These are phyloP conservation scores for Aldrovandia affinis DNA, from an alignment of 2,797 vertebrate genomes.

Conservation along the genomic window DNA sequence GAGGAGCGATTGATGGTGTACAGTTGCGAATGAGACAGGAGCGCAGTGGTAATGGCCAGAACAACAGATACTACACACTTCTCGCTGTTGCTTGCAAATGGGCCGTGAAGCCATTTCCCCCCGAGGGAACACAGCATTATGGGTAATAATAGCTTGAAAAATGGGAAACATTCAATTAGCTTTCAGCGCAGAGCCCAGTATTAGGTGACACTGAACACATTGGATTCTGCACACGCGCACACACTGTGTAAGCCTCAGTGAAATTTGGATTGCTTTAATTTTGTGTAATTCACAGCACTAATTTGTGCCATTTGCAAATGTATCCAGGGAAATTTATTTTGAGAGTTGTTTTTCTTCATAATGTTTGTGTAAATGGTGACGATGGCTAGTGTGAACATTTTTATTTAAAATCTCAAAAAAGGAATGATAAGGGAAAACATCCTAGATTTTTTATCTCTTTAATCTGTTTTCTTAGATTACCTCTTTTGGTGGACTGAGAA, in stretches of 20 bases:
- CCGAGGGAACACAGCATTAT: neutral
- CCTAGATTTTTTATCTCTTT: too few species aligned
- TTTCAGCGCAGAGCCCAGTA: conserved; percentile 12
- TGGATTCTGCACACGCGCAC: neutral
- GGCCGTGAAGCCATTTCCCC: conserved; percentile 11
- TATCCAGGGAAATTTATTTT: too few species aligned
- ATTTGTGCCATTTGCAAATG: too few species aligned
- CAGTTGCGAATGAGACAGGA: neutral
- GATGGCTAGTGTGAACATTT: neutral
- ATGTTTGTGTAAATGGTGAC: neutral
- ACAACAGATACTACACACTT: conserved; percentile 23
- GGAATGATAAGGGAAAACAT: too few species aligned
- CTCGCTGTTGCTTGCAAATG: conserved; percentile 15
- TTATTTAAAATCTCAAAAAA: too few species aligned
- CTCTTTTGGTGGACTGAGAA: too few species aligned
- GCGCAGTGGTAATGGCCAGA: neutral
- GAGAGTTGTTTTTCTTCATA: too few species aligned
- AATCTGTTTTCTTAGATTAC: too few species aligned
- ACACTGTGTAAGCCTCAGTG: neutral
- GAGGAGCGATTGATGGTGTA: conserved; percentile 1
- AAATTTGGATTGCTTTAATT: neutral
- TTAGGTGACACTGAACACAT: neutral
- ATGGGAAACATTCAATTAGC: neutral
- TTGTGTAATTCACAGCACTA: neutral
- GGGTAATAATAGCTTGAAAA: conserved; percentile 23